Percentiles rank a stretch among this genome's conserved stretches.
phyloP scores from a whole-genome alignment of 2,797 vertebrate genomes.

The Tarsius wallacei region DNA sequence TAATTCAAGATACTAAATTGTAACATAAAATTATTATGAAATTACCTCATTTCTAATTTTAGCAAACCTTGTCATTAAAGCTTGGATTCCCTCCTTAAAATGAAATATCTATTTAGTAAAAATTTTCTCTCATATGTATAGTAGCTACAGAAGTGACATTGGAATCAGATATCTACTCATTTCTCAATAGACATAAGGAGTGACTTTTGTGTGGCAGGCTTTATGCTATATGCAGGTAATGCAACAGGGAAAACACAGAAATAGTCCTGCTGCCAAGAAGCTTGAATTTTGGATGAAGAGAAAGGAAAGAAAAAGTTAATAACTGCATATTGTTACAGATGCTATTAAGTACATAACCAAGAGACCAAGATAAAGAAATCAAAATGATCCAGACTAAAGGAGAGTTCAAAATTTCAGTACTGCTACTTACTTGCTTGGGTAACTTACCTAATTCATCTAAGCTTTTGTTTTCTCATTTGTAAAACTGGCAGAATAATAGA shows the following conservation, averaged over 20 bases:
- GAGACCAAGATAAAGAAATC: constrained; percentile 46
- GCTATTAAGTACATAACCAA: constrained; percentile 31
- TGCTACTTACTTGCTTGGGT: not conserved
- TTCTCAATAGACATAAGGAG: constrained; percentile 2
- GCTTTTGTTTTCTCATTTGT: not conserved
- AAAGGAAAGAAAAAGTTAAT: constrained; percentile 44
- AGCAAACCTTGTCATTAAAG: constrained; percentile 77
- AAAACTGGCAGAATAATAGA: not conserved
- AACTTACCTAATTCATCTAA: constrained; percentile 34
- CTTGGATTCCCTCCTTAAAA: constrained; percentile 12
- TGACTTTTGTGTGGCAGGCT: not conserved
- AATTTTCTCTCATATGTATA: constrained; percentile 15
- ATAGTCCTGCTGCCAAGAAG: not conserved
- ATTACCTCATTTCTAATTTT: constrained; percentile 81
- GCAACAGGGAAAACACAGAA: not conserved
- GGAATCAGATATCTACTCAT: constrained; percentile 26
- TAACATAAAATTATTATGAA: constrained; percentile 83
- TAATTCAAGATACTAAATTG: constrained; percentile 80
- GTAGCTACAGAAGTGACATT: constrained; percentile 66
- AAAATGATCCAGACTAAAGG: not conserved
- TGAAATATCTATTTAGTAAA: not conserved
- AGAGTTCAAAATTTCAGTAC: not conserved
- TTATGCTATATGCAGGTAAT: not conserved
- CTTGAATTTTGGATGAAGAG: not conserved
- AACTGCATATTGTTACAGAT: not conserved